Evolutionary conservation across 2,113 vertebrate genomes (phyloP).

Genomic region (Aphelocoma coerulescens): DNA sequence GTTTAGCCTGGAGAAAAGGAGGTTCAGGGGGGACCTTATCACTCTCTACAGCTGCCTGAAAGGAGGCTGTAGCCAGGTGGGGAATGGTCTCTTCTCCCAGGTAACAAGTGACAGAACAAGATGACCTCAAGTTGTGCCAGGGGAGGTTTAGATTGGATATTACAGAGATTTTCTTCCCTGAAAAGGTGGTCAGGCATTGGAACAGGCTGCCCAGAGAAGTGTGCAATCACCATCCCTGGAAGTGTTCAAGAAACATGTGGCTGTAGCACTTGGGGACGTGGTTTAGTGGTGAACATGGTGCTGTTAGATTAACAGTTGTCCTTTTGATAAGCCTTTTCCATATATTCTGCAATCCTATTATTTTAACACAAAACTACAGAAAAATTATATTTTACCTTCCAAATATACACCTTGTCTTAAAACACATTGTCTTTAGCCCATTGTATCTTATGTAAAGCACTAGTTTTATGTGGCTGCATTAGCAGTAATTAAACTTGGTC

Average conservation of each 20-base stretch:
- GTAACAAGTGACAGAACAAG: not conserved
- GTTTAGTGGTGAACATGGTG: not conserved
- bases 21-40: not conserved
- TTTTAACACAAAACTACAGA: not conserved
- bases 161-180: not conserved
- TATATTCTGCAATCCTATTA: not conserved
- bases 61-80: not conserved
- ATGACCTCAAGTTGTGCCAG: not conserved
- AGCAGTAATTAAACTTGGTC: not conserved
- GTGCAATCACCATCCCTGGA: not conserved
- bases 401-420: not conserved
- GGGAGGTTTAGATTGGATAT: no score
- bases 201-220: not conserved
- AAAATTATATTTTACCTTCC: not conserved
- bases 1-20: not conserved
- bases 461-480: not conserved
- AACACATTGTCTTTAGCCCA: not conserved
- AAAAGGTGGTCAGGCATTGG: not conserved
- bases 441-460: rapidly evolving
- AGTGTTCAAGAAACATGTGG: not conserved
- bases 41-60: rapidly evolving
- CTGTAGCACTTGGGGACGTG: not conserved
- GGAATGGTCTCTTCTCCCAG: rapidly evolving
- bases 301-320: not conserved
- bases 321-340: not conserved